These are phyloP conservation scores for Ostrea denselamellosa DNA, from an alignment of 1,140 invertebrate species.

Conservation along the genomic window DNA sequence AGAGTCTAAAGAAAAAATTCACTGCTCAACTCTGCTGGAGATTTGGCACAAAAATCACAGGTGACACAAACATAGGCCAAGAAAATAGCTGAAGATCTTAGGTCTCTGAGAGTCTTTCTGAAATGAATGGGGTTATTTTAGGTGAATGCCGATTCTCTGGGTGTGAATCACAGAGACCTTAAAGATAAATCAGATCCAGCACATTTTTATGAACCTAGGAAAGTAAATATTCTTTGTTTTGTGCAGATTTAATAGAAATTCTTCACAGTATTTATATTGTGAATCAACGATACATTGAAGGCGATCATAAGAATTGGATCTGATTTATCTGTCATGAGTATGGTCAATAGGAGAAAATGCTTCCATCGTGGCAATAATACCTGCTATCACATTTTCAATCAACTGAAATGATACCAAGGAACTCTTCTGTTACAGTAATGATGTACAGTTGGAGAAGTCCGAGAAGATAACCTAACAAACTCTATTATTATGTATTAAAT, in stretches of 20 bases:
- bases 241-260: constrained; percentile 31
- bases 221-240: constrained; percentile 33
- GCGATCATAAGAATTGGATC: not conserved
- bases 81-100: not conserved
- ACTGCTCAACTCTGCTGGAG: constrained; percentile 24
- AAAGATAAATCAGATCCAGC: not conserved
- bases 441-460: not conserved
- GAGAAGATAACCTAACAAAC: not conserved
- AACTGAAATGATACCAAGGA: constrained; percentile 14
- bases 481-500: no score
- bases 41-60: constrained; percentile 9
- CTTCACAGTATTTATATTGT: constrained; percentile 29
- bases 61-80: not conserved
- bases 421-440: not conserved
- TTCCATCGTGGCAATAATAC: not conserved
- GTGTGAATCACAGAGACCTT: not conserved
- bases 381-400: constrained; percentile 4
- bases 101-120: not conserved
- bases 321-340: not conserved
- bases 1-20: constrained; percentile 16
- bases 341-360: not conserved
- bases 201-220: constrained; percentile 20
- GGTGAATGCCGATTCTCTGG: constrained; percentile 6
- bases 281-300: constrained; percentile 15
- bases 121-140: not conserved